phyloP scores from a whole-genome alignment of 2,113 vertebrate genomes.

The Lamprologus callipterus region DNA sequence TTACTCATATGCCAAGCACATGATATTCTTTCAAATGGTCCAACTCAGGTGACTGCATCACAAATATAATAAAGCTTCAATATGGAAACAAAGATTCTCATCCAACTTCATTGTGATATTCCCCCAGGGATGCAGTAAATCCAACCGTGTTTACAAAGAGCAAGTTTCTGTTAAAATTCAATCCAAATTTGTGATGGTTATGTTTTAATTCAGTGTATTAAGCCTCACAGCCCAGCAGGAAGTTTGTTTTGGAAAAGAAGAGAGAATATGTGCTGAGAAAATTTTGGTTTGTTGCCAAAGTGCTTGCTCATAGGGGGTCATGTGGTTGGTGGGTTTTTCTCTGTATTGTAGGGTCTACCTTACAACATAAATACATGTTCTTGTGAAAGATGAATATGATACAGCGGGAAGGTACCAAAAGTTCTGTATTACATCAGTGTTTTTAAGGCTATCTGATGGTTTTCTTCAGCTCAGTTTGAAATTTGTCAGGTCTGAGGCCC shows the following conservation, averaged over 20 bases:
- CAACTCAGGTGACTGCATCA: neutral
- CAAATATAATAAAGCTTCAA: neutral
- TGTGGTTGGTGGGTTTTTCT: neutral
- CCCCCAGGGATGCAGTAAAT: neutral
- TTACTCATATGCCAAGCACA: neutral
- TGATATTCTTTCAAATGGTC: neutral
- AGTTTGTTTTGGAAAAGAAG: neutral
- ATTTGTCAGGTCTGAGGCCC: neutral
- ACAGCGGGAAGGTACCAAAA: neutral
- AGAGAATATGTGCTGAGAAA: neutral
- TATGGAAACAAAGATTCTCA: neutral
- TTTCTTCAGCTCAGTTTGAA: neutral
- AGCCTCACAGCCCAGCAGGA: neutral
- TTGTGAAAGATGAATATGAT: neutral
- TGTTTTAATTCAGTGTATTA: neutral
- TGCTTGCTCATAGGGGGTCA: neutral
- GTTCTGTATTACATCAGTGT: neutral
- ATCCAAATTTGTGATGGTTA: neutral
- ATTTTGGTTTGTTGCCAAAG: neutral
- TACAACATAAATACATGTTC: neutral
- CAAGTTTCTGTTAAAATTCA: neutral
- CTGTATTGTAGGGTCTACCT: neutral
- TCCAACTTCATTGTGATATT: neutral
- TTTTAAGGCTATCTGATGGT: neutral
- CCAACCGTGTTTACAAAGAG: neutral